A percentile compares a stretch with the other conserved stretches of the same genome.
phyloP scores from a whole-genome alignment of 2,113 vertebrate species.

The Passer domesticus region DNA sequence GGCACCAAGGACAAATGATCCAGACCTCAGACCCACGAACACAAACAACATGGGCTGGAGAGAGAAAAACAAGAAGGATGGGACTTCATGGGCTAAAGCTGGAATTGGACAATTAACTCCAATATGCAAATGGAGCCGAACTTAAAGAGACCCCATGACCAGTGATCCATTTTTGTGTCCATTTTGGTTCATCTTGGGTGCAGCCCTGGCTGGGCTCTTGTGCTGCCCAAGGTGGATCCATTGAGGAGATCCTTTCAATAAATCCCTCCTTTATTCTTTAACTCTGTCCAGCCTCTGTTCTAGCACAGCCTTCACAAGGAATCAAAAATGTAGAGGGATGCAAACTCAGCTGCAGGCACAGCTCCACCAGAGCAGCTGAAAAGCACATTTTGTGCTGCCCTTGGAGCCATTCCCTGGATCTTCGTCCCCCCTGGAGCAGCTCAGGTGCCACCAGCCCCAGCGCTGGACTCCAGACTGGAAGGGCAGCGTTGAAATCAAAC shows the following conservation, averaged over 20 bases:
- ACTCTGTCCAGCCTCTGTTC: neutral
- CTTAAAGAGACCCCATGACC: accelerated
- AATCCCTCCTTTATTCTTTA: neutral
- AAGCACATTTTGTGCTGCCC: neutral
- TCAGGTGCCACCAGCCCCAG: neutral
- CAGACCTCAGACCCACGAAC: neutral
- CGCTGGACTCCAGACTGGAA: neutral
- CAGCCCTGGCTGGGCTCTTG: neutral
- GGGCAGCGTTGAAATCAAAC: accelerated
- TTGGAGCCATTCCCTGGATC: neutral
- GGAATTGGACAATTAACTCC: neutral
- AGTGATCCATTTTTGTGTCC: neutral
- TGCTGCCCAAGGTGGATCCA: neutral
- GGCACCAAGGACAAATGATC: neutral
- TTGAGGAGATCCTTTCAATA: neutral
- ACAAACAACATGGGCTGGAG: accelerated
- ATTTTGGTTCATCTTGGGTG: neutral
- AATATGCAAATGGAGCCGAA: neutral
- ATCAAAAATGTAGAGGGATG: neutral
- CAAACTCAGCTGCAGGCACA: neutral
- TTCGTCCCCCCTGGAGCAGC: neutral
- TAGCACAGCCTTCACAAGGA: accelerated
- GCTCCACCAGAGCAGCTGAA: neutral
- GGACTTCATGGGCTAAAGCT: accelerated
- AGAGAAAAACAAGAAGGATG: neutral